Evolutionary conservation across 2,113 vertebrate genomes (phyloP).

Genomic region (Phodopus roborovskii): DNA sequence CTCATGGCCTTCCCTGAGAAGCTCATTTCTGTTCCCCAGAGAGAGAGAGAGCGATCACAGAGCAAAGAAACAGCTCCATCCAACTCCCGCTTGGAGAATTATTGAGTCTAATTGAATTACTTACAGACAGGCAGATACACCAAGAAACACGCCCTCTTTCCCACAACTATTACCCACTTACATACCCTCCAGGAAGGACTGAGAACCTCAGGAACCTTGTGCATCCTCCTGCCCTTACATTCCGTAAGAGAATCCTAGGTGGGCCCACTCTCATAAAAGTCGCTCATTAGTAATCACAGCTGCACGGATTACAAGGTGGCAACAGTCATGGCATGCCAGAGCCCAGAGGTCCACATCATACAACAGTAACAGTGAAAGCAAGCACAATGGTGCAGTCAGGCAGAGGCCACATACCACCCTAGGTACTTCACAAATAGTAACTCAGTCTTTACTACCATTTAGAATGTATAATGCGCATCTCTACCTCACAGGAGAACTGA

Average conservation of each 20-base stretch:
- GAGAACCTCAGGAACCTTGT: not conserved
- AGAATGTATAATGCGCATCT: not conserved
- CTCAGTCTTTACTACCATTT: not conserved
- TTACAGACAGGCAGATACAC: not conserved
- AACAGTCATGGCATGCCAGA: too few relatives aligned
- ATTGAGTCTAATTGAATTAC: not conserved
- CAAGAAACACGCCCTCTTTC: not conserved
- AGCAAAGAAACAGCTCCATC: not conserved
- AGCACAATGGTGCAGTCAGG: not conserved
- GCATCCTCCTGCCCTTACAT: too few relatives aligned
- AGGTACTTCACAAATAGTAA: not conserved
- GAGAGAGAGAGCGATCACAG: not conserved
- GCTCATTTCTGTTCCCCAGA: not conserved
- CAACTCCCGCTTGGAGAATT: not conserved
- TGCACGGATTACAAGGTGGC: too few relatives aligned
- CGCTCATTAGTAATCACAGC: not conserved
- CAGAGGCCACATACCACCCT: not conserved
- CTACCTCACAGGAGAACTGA: not conserved
- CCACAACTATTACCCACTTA: not conserved
- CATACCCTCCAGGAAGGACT: not conserved
- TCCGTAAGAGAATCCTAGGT: not conserved
- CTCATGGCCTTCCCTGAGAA: not conserved
- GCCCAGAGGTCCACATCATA: not conserved
- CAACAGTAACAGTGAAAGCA: fast-evolving
- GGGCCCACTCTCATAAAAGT: not conserved